A percentile compares a stretch with the other conserved stretches of the same genome.
These are phyloP conservation scores for Atethmia centrago DNA, from an alignment of 2,888 invertebrate genomes.

Conservation along the genomic window DNA sequence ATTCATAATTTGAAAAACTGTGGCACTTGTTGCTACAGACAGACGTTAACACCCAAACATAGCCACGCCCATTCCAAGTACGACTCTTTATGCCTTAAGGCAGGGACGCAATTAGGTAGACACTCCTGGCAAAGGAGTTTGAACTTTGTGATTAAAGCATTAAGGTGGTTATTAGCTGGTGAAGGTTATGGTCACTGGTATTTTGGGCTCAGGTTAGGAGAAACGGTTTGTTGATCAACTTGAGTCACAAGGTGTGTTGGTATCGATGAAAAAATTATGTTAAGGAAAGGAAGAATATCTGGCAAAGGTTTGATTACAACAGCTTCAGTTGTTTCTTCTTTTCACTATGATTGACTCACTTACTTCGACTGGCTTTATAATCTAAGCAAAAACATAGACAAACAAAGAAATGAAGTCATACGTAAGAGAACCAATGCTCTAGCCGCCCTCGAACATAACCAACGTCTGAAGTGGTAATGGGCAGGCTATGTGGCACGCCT, in stretches of 20 bases:
- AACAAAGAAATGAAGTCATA: no score
- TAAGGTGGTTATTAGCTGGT: conserved; percentile 32
- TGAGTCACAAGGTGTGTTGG: conserved; percentile 40
- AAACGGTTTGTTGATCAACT: conserved; percentile 43
- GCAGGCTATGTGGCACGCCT: no score
- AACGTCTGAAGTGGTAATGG: no score
- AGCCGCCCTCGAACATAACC: no score
- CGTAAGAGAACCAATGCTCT: no score
- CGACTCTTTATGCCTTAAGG: conserved; percentile 54
- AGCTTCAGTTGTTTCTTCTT: not conserved
- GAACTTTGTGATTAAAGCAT: not conserved
- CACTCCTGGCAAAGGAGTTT: conserved; percentile 10
- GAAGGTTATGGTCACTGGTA: conserved; percentile 42
- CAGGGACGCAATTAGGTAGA: conserved; percentile 59
- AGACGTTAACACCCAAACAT: conserved; percentile 54
- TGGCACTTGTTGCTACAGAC: conserved; percentile 59
- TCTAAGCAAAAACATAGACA: not conserved
- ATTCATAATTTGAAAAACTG: conserved; percentile 59
- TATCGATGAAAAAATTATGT: conserved; percentile 40
- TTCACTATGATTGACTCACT: not conserved
- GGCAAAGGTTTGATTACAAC: not conserved
- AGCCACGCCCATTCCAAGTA: conserved; percentile 61
- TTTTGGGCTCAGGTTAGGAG: conserved; percentile 47
- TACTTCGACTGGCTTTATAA: not conserved
- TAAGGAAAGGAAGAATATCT: conserved; percentile 5